Conservation (phyloP, 1,140 invertebrate genomes). For the Schlechtendalia chinensis region DNA sequence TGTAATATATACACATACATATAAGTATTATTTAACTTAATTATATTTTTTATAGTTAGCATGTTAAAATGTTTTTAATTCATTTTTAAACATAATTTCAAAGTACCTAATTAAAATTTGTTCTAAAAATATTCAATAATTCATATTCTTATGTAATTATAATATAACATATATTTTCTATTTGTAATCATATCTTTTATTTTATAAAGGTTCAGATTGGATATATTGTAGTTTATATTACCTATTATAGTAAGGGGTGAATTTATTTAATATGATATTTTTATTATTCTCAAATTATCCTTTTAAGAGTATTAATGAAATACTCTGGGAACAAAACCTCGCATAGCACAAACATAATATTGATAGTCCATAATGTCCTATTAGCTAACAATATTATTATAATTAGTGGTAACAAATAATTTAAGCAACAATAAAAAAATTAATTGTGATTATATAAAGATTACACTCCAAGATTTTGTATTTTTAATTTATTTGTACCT, state of each 20-base stretch:
- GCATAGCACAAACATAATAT: conserved; percentile 33
- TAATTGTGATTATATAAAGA: conserved; percentile 2
- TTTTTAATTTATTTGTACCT: conserved; percentile 7
- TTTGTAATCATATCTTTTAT: neutral
- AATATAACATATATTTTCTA: no score
- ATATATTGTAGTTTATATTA: conserved; percentile 11
- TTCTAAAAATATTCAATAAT: no score
- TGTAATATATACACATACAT: no score
- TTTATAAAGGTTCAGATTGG: neutral
- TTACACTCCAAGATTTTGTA: conserved; percentile 27
- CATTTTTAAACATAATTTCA: no score
- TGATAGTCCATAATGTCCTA: conserved; percentile 23
- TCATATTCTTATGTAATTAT: no score
- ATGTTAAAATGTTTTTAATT: no score
- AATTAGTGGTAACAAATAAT: conserved; percentile 14
- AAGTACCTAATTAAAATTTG: no score
- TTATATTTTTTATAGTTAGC: no score
- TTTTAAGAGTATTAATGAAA: conserved; percentile 3
- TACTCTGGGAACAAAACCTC: conserved; percentile 47
- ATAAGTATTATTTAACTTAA: no score
- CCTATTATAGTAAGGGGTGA: neutral
- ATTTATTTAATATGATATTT: neutral
- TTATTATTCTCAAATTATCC: neutral
- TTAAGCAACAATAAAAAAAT: neutral
- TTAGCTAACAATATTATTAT: conserved; percentile 9